Evolutionary conservation across 2,888 invertebrate species (phyloP).

Genomic region (Drosophila mulleri): DNA sequence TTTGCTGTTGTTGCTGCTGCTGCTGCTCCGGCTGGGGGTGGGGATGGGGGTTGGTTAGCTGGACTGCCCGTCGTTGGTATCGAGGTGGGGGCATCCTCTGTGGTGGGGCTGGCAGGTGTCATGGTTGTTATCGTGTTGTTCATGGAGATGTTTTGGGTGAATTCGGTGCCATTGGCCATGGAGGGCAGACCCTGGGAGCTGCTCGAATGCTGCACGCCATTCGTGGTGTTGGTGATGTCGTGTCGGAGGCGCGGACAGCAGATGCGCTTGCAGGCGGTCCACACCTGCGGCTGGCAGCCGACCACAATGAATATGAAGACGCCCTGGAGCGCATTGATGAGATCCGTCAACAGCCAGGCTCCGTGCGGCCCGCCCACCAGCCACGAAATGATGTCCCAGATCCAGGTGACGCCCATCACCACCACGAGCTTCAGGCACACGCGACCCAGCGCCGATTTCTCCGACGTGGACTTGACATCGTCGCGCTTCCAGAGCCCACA

Average conservation of each 20-base stretch:
- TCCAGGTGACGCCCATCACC: conserved; percentile 92
- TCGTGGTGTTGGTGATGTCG: conserved; percentile 87
- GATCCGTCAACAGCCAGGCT: conserved; percentile 93
- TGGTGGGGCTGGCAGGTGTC: conserved; percentile 26
- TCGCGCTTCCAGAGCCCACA: conserved; percentile 95
- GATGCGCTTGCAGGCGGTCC: conserved; percentile 89
- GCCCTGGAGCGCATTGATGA: conserved; percentile 94
- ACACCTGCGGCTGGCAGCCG: conserved; percentile 94
- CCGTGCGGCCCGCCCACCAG: conserved; percentile 92
- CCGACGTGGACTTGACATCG: conserved; percentile 93
- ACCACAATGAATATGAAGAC: conserved; percentile 95
- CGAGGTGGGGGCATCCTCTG: conserved; percentile 1
- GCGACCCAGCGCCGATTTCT: conserved; percentile 92
- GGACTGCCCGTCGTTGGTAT: conserved; percentile 2
- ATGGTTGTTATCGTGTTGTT: conserved; percentile 56
- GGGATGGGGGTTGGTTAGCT: conserved; percentile 7
- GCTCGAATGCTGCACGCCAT: conserved; percentile 89
- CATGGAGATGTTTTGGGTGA: conserved; percentile 81
- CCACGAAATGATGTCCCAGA: conserved; percentile 94
- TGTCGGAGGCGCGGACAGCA: conserved; percentile 87
- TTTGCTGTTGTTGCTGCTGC: conserved; percentile 75
- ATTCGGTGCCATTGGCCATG: conserved; percentile 86
- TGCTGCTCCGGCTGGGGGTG: conserved; percentile 13
- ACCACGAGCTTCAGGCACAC: conserved; percentile 94
- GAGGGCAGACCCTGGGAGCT: conserved; percentile 93